Percentiles rank a stretch among this genome's conserved stretches.
Evolutionary conservation across 2,797 vertebrate genomes (phyloP).

Genomic region (Sphenodon punctatus): DNA sequence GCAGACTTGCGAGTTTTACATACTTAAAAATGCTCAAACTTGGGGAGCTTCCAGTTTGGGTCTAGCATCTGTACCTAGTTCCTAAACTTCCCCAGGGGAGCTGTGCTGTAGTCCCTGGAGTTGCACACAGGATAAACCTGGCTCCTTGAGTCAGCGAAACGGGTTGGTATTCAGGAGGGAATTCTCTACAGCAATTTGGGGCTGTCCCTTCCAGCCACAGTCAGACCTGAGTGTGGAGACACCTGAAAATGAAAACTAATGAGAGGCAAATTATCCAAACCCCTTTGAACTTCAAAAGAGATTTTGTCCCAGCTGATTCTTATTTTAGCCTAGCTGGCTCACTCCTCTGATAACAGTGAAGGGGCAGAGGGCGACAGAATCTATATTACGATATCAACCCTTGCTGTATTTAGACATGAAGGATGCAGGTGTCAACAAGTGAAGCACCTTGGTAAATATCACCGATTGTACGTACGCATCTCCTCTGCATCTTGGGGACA

Average conservation of each 20-base stretch:
- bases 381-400: background rate
- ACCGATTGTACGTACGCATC: background rate
- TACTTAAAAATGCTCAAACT: conserved; percentile 39
- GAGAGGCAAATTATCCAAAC: conserved; percentile 1
- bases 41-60: conserved; percentile 50
- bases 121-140: conserved; percentile 13
- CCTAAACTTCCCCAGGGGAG: conserved; percentile 54
- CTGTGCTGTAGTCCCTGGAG: conserved; percentile 24
- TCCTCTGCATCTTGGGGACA: background rate
- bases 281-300: conserved; percentile 6
- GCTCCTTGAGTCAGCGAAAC: background rate
- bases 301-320: background rate
- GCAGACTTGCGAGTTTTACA: too few relatives aligned
- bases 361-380: background rate
- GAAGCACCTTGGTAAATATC: background rate
- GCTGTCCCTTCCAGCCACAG: fast-evolving
- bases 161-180: conserved; percentile 14
- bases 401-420: background rate
- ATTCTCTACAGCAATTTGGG: background rate
- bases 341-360: background rate
- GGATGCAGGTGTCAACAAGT: background rate
- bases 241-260: background rate
- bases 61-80: conserved; percentile 56
- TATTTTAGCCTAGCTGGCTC: background rate
- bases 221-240: background rate